phyloP scores from a whole-genome alignment of 2,113 vertebrate genomes.

The Vulpes ferrilata region DNA sequence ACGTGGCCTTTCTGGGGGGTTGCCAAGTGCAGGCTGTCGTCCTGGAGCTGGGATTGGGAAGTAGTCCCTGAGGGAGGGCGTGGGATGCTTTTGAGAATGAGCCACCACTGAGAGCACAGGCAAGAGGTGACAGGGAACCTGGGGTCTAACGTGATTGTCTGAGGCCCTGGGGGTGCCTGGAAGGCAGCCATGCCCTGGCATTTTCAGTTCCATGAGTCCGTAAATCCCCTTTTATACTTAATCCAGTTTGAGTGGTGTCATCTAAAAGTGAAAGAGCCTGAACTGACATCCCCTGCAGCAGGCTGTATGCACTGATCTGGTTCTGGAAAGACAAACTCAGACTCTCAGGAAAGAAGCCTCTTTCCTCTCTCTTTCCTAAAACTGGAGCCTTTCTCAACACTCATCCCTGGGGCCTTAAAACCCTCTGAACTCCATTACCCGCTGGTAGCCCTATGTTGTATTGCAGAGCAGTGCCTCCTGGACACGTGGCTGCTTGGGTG shows the following conservation, averaged over 20 bases:
- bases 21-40: background rate
- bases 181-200: background rate
- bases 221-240: background rate
- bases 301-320: background rate
- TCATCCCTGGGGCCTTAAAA: background rate
- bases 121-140: background rate
- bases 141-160: background rate
- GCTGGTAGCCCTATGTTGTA: background rate
- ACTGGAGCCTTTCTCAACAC: background rate
- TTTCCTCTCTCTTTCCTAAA: background rate
- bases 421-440: accelerated
- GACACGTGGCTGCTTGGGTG: accelerated
- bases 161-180: background rate
- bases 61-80: background rate
- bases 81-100: background rate
- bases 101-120: background rate
- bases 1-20: background rate
- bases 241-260: background rate
- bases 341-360: background rate
- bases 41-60: background rate
- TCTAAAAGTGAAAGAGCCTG: background rate
- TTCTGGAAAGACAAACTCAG: background rate
- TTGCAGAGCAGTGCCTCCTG: accelerated
- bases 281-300: background rate
- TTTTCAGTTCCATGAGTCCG: background rate